Percentiles rank a stretch among this genome's conserved stretches.
Evolutionary conservation across 2,797 vertebrate species (phyloP).

Genomic region (Stomatorhinus walkeri): DNA sequence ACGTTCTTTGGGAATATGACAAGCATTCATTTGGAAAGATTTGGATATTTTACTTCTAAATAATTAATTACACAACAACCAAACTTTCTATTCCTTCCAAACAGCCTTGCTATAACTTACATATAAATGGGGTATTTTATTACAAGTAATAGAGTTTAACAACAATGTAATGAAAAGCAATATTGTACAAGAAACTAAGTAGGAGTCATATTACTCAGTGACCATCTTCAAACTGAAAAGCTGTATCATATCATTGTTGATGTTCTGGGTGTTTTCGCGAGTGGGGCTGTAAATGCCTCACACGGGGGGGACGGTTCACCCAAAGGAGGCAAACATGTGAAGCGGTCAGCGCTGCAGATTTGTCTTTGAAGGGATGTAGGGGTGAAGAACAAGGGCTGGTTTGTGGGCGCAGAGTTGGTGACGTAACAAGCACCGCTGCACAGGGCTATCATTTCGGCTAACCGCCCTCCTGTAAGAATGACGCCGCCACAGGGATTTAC

Average conservation of each 20-base stretch:
- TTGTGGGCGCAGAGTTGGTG: not conserved
- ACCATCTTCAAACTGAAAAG: not conserved
- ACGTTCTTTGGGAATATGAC: not conserved
- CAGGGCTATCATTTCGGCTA: slow-evolving; percentile 13
- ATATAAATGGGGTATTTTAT: not conserved
- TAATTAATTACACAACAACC: not conserved
- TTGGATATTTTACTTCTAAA: not conserved
- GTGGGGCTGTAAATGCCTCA: not conserved
- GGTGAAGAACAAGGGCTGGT: not conserved
- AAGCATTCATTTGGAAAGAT: not conserved
- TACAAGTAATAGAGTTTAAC: not conserved
- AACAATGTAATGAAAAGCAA: not conserved
- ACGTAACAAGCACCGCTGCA: not conserved
- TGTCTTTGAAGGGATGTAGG: not conserved
- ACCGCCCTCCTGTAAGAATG: slow-evolving; percentile 21
- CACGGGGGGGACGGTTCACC: not conserved
- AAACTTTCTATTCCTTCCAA: not conserved
- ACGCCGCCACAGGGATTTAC: slow-evolving; percentile 21
- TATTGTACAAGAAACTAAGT: not conserved
- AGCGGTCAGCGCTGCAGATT: not conserved
- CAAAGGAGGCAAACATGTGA: slow-evolving; percentile 3
- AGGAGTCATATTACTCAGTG: not conserved
- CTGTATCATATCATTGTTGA: not conserved
- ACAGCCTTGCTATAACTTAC: not conserved
- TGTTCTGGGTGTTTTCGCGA: not conserved